Base-by-base conservation (phyloP, 2,113 vertebrate genomes). In the Rhipidura dahli region DNA sequence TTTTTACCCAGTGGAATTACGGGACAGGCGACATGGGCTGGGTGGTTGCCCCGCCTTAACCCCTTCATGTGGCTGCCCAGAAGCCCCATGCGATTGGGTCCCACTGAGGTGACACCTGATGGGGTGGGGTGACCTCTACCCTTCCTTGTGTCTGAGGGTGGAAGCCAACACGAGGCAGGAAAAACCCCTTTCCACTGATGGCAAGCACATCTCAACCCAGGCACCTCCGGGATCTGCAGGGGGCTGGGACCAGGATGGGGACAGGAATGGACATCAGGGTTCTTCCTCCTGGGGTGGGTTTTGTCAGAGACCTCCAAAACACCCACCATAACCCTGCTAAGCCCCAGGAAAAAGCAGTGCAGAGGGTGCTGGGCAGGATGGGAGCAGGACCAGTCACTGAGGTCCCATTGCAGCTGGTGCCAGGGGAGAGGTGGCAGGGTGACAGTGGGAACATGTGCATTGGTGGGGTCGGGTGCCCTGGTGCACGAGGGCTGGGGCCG, bases 1-100 rank as follows among this genome's bases (percentile, higher is more conserved):
- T 98, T 98, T 98, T 97, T 97, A 97, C 97, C 18, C 30, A n/a
- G 2, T 87, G 70, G 79, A 97, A 98, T 98, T 97, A 96, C 45
- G 16, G 93, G 93, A 94, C 97, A 94, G 95, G 83, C 63, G 15
- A 39, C n/a, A 63, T 33, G 80, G 70, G 75, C 30, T 42, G 15
- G 49, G 95, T 63, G 14, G 84, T 45, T 12, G 22, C 39, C 54
- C 4, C 0, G 1, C 6, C 1, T 92, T 83, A 92, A 92, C 72
- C 20, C 66, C 64, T 92, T 86, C 3, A 7, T 69, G 64, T 4
- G 1, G 72, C 54, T 5, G 6, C 39, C 28, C 76, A n/a, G 47
- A 19, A 90, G 39, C 63, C 14, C 23, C 65, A 20, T 2, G 1
- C 56, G 65, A 56, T 79, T 1, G 11, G 20, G 39, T 57, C 60